Conservation (phyloP, 2,888 invertebrate genomes). For the Drosophila ezoana region DNA sequence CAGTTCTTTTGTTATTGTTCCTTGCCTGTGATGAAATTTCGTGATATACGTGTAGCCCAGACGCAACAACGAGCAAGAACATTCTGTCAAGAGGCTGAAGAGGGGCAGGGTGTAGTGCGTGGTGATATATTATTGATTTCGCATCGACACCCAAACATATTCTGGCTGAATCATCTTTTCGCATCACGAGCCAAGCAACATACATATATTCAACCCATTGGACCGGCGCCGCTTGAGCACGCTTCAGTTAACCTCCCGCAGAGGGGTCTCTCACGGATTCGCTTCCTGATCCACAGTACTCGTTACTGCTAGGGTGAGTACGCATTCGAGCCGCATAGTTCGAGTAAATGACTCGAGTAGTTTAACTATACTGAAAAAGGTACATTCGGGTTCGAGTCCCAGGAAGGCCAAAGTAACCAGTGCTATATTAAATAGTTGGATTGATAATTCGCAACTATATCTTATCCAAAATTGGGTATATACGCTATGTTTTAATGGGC, state of each 20-base stretch:
- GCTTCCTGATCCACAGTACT: conserved; percentile 20
- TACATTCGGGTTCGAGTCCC: no score
- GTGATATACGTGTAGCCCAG: conserved; percentile 38
- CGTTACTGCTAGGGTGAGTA: conserved; percentile 19
- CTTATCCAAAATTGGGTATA: neutral
- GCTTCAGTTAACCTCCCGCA: conserved; percentile 16
- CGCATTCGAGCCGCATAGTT: neutral
- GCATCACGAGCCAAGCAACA: conserved; percentile 48
- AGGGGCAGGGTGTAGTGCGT: conserved; percentile 24
- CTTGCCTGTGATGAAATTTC: conserved; percentile 47
- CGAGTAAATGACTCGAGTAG: neutral
- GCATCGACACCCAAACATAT: conserved; percentile 39
- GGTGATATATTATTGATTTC: conserved; percentile 63
- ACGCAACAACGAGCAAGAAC: conserved; percentile 16
- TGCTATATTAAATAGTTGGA: no score
- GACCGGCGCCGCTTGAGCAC: conserved; percentile 15
- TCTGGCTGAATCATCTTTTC: conserved; percentile 73
- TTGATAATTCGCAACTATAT: no score
- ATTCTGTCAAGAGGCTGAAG: conserved; percentile 2
- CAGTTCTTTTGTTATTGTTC: conserved; percentile 10
- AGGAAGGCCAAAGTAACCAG: no score
- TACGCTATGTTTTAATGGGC: neutral
- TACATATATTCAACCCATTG: neutral
- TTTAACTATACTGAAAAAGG: no score
- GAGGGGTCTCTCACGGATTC: conserved; percentile 20